Conservation (phyloP, 2,888 invertebrate species). For the Drosophila quinaria region DNA sequence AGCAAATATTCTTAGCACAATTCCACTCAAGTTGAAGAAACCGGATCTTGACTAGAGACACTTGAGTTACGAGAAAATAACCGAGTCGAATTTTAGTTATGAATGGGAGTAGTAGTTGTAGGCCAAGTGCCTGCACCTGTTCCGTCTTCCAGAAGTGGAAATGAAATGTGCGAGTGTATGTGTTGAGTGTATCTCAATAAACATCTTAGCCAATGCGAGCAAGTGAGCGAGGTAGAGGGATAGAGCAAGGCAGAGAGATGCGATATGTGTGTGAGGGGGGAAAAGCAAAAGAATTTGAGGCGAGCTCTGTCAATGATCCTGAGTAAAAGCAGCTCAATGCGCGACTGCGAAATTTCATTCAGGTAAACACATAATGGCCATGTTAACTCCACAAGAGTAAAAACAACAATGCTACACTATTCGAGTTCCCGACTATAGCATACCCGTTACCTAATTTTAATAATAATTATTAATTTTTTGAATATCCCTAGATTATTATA, state of each 20-base stretch:
- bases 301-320: slow-evolving; percentile 52
- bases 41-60: slow-evolving; percentile 50
- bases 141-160: slow-evolving; percentile 46
- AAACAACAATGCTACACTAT: slow-evolving; percentile 5
- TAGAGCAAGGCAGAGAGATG: not conserved
- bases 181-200: slow-evolving; percentile 51
- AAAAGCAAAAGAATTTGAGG: slow-evolving; percentile 23
- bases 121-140: slow-evolving; percentile 60
- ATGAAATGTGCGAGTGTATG: slow-evolving; percentile 18
- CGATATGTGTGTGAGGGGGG: not conserved
- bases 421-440: not conserved
- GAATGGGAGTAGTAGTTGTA: slow-evolving; percentile 58
- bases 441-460: not conserved
- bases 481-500: too few species aligned
- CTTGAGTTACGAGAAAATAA: slow-evolving; percentile 41
- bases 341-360: slow-evolving; percentile 53
- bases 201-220: slow-evolving; percentile 19
- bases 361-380: slow-evolving; percentile 45
- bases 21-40: slow-evolving; percentile 54
- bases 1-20: slow-evolving; percentile 43
- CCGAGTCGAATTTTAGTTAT: slow-evolving; percentile 47
- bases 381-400: slow-evolving; percentile 46
- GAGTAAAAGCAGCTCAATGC: slow-evolving; percentile 46
- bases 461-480: too few species aligned
- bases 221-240: not conserved